Evolutionary conservation across 2,797 vertebrate species (phyloP).

Genomic region (Gobionotothen gibberifrons): DNA sequence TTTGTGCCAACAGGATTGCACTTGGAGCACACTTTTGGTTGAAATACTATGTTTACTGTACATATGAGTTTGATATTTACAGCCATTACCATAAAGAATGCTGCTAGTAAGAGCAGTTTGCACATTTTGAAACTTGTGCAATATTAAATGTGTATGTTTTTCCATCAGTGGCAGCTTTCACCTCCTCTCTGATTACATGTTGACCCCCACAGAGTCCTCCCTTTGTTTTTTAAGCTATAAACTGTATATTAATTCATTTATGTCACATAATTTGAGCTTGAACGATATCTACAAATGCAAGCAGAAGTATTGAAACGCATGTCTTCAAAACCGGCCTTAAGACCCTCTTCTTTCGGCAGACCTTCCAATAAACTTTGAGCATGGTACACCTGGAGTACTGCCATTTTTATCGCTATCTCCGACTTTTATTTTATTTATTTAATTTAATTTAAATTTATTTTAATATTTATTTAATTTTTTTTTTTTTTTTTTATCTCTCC

Average conservation of each 20-base stretch:
- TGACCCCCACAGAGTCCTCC: not conserved
- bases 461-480: too few species aligned
- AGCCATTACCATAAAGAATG: not conserved
- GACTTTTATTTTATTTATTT: too few species aligned
- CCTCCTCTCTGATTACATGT: constrained; percentile 29
- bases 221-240: constrained; percentile 12
- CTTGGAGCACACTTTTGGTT: not conserved
- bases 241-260: constrained; percentile 13
- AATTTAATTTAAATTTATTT: too few species aligned
- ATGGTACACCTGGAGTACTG: too few species aligned
- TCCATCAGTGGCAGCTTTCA: not conserved
- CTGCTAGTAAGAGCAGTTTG: not conserved
- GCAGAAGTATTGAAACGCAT: too few species aligned
- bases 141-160: constrained; percentile 29
- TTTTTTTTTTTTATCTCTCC: too few species aligned
- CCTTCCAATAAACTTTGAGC: too few species aligned
- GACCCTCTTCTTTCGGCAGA: too few species aligned
- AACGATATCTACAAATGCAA: not conserved
- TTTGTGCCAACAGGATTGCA: too few species aligned
- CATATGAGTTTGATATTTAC: constrained; percentile 5
- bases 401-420: too few species aligned
- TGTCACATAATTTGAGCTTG: not conserved
- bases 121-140: constrained; percentile 6
- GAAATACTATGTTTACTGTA: constrained; percentile 2
- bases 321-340: too few species aligned